Base-by-base conservation (phyloP, 2,888 invertebrate genomes). In the Maniola hyperantus region DNA sequence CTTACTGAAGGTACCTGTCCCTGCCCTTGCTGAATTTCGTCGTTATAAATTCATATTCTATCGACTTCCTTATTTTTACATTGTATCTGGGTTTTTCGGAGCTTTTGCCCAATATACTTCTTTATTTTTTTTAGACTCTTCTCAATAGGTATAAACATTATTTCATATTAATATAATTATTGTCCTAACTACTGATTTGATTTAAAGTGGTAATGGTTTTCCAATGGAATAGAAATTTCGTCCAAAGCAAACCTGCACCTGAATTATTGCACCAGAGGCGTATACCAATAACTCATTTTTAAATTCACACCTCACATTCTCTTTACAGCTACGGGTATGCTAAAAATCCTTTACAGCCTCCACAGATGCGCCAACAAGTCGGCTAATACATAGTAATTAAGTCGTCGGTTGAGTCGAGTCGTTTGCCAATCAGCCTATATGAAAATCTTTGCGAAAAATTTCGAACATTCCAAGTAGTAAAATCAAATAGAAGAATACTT, bases 291-390 rank as follows among this genome's bases (percentile, higher is more conserved):
- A 62, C 7, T 62, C 53, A 65, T 36, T 44, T 54, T 46, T 33
- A n/a, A 53, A 65, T 65, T 65, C 53, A 59, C 68, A 34, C 42
- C 26, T 53, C 26, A 51, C 65, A 63, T 62, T 59, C 44, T 36
- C 39, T 58, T 68, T 61, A 67, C 42, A 34, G 48, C 33, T 36
- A 15, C n/a, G 46, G 2, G 8, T 48, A n/a, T 60, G 59, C 48
- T 33, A 48, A 48, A 48, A 26, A 53, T 44, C 44, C 20, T 15
- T 53, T 53, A 54, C 15, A 54, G 15, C 34, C 8, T 54, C 15
- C n/a, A 34, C 15, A 54, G 54, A 54, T 34, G 34, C 34, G 36
- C 54, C 54, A 54, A 54, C 53, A 34, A 54, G 20, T 20, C 26
- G 26, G 20, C 15, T 18, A 48, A 7, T 18, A 48, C 15, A 6